These are phyloP conservation scores for Crossaster papposus DNA, from an alignment of 53 echinoderm and acorn worm species.

Conservation along the genomic window DNA sequence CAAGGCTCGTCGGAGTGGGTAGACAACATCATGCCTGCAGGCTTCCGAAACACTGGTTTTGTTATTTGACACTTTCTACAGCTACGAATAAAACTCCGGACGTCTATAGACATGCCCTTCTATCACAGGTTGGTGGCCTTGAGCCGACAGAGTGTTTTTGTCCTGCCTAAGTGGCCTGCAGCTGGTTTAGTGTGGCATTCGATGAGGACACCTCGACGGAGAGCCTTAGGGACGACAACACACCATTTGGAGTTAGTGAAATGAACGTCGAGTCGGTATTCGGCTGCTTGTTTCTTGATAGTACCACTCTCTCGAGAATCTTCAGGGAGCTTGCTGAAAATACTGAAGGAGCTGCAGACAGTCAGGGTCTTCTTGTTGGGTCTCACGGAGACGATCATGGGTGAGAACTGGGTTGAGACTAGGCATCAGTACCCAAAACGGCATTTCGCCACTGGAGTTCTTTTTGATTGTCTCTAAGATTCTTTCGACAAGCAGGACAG, in stretches of 20 bases:
- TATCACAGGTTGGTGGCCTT: too few relatives aligned
- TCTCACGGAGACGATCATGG: neutral
- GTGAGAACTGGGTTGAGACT: too few relatives aligned
- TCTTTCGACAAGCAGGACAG: conserved; percentile 13
- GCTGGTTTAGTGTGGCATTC: too few relatives aligned
- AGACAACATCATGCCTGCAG: too few relatives aligned
- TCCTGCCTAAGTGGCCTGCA: too few relatives aligned
- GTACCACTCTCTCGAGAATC: neutral
- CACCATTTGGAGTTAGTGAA: neutral
- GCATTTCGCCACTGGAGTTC: neutral
- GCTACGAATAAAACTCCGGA: too few relatives aligned
- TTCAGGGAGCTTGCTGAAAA: neutral
- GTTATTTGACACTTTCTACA: too few relatives aligned
- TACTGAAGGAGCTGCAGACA: neutral
- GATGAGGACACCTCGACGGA: conserved; percentile 43
- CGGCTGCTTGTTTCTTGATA: neutral
- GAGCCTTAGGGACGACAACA: conserved; percentile 16
- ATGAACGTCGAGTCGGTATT: conserved; percentile 6
- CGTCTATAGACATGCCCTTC: too few relatives aligned
- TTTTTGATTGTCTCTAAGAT: neutral
- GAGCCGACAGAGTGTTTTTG: too few relatives aligned
- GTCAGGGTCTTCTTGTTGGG: conserved; percentile 18
- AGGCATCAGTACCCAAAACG: neutral
- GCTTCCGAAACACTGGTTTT: too few relatives aligned
- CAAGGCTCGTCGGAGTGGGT: too few relatives aligned